phyloP scores from a whole-genome alignment of 2,797 vertebrate genomes.

The Margarornis squamiger region DNA sequence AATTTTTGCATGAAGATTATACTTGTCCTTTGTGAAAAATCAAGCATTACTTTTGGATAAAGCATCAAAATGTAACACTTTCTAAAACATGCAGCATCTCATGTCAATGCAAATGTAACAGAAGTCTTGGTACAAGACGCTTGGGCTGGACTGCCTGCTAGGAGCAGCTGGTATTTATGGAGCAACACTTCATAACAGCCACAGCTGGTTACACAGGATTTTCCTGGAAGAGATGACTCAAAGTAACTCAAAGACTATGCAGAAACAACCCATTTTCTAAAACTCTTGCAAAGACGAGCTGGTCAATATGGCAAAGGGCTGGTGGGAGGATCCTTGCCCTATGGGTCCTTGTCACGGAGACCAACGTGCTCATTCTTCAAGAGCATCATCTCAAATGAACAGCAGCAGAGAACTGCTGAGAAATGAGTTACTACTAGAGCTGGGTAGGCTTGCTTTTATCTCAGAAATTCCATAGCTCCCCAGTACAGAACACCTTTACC shows the following conservation, averaged over 20 bases:
- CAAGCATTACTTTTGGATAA: background rate
- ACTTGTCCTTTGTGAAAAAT: background rate
- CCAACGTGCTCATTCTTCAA: fast-evolving
- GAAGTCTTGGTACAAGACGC: background rate
- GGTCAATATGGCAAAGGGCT: background rate
- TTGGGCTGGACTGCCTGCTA: background rate
- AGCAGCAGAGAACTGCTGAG: background rate
- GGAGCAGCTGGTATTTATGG: slow-evolving; percentile 28
- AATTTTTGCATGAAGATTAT: background rate
- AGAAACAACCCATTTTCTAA: background rate
- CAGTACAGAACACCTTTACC: fast-evolving
- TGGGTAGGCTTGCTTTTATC: background rate
- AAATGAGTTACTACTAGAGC: background rate
- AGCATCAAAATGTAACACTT: background rate
- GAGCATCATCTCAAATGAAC: background rate
- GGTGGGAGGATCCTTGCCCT: background rate
- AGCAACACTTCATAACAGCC: slow-evolving; percentile 19
- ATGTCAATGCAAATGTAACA: background rate
- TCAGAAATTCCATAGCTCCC: fast-evolving
- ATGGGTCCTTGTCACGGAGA: background rate
- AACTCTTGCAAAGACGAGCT: background rate
- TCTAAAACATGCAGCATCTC: background rate
- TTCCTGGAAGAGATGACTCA: slow-evolving; percentile 38
- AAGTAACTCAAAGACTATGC: background rate
- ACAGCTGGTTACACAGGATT: slow-evolving; percentile 43